These are phyloP conservation scores for Raja brachyura DNA, from an alignment of 2,113 vertebrate species.

Conservation along the genomic window DNA sequence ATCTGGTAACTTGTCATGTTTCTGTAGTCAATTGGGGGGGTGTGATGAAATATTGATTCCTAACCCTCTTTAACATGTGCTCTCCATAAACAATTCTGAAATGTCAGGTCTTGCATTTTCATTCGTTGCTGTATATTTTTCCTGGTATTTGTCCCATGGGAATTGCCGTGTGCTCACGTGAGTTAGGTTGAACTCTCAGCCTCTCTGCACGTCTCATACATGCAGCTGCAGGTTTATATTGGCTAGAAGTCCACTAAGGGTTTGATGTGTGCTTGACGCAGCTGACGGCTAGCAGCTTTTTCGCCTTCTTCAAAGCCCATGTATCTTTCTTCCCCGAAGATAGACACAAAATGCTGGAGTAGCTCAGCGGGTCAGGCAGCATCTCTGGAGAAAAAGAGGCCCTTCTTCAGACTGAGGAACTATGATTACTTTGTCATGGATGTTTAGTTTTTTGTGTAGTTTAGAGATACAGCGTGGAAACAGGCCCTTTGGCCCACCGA, in stretches of 20 bases:
- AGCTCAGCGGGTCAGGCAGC: no score
- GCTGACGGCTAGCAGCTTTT: neutral
- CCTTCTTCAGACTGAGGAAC: no score
- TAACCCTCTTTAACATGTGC: neutral
- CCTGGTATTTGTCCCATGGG: neutral
- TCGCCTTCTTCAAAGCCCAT: neutral
- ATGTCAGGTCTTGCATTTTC: constrained; percentile 5
- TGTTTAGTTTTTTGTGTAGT: no score
- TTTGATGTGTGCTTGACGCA: neutral
- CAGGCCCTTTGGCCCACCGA: no score
- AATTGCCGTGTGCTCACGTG: neutral
- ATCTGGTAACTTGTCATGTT: neutral
- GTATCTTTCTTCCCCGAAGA: neutral
- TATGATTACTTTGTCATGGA: no score
- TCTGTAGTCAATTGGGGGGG: neutral
- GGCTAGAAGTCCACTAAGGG: neutral
- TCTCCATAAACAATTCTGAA: neutral
- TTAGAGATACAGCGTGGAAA: no score
- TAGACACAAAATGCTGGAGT: no score
- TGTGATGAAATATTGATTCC: neutral
- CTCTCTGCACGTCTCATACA: neutral
- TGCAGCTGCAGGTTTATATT: neutral
- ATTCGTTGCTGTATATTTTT: neutral
- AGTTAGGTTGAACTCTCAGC: no score
- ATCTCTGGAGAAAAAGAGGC: no score